phyloP scores from a whole-genome alignment of 1,140 invertebrate genomes.

The Agrypnia vestita region DNA sequence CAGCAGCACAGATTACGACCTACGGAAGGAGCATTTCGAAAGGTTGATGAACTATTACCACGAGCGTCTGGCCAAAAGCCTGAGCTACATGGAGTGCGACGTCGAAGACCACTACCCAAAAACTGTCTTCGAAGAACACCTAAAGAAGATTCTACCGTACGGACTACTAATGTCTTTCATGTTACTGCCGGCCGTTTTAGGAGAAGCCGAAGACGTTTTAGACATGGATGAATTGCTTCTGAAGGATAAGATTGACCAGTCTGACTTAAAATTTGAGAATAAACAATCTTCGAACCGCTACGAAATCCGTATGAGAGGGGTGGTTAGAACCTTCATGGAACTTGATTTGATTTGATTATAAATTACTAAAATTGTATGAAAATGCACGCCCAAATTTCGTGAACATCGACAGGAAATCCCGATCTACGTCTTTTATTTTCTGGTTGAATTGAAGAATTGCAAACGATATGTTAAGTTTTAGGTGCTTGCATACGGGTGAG shows the following conservation, averaged over 20 bases:
- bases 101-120: constrained; percentile 70
- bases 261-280: constrained; percentile 42
- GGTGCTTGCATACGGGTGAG: too few species aligned
- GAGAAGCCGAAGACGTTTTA: constrained; percentile 42
- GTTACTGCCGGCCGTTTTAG: constrained; percentile 35
- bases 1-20: constrained; percentile 70
- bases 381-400: too few species aligned
- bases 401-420: too few species aligned
- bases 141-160: constrained; percentile 64
- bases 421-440: too few species aligned
- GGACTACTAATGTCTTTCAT: constrained; percentile 60
- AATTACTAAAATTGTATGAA: too few species aligned
- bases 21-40: constrained; percentile 69
- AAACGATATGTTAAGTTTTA: too few species aligned
- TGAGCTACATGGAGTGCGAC: constrained; percentile 66
- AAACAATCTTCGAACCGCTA: constrained; percentile 29
- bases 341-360: constrained; percentile 44
- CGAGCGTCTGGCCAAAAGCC: constrained; percentile 66
- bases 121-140: constrained; percentile 65
- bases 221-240: constrained; percentile 38
- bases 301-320: constrained; percentile 17
- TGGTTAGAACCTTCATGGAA: constrained; percentile 22
- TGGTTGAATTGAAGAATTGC: too few species aligned
- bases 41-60: constrained; percentile 74
- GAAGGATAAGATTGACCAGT: constrained; percentile 27